A percentile compares a stretch with the other conserved stretches of the same genome.
Conservation (phyloP, 2,797 vertebrate species). For the Tiaroga cobitis region DNA sequence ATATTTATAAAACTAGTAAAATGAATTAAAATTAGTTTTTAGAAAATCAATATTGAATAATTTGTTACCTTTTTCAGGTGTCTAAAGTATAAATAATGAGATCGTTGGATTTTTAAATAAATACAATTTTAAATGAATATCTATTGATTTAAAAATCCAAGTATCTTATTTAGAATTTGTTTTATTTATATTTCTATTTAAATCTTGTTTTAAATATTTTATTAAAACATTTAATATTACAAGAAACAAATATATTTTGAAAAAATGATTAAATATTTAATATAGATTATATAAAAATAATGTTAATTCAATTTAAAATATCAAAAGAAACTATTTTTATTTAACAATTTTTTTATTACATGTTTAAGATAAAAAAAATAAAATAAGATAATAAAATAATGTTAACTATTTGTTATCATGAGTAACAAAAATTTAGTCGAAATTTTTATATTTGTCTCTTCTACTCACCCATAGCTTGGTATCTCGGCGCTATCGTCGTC, state of each 20-base stretch:
- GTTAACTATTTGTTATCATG: neutral
- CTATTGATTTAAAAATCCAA: neutral
- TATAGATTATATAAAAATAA: neutral
- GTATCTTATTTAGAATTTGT: neutral
- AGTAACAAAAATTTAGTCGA: neutral
- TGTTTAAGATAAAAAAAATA: neutral
- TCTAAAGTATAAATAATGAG: neutral
- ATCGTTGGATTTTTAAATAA: neutral
- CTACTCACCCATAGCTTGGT: conserved; percentile 92
- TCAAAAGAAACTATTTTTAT: neutral
- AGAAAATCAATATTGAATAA: neutral
- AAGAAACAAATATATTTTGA: neutral
- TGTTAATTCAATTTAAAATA: neutral
- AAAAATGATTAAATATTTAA: neutral
- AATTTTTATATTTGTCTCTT: conserved; percentile 18
- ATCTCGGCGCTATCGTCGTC: conserved; percentile 93
- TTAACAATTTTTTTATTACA: neutral
- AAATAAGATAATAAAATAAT: neutral
- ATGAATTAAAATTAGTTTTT: neutral
- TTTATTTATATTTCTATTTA: neutral
- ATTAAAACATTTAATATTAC: neutral
- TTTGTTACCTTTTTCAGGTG: neutral
- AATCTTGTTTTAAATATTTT: neutral
- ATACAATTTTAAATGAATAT: neutral
- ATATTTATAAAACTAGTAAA: neutral